phyloP scores from a whole-genome alignment of 2,797 vertebrate species.

The Apogon hyalosoma region DNA sequence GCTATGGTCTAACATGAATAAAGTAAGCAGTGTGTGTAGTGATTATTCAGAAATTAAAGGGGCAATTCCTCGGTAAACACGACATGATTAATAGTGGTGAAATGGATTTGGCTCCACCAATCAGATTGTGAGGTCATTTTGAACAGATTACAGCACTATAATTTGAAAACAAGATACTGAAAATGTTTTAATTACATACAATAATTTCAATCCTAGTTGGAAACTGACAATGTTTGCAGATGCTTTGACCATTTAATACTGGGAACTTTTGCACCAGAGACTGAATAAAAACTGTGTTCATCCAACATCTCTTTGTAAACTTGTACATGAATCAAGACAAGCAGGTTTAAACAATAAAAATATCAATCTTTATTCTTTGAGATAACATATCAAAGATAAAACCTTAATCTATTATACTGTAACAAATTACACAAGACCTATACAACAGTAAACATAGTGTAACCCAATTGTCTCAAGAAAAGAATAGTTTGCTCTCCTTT shows the following conservation, averaged over 20 bases:
- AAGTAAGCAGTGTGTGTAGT: not conserved
- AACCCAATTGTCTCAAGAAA: slow-evolving; percentile 52
- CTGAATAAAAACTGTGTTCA: no score
- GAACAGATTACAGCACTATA: not conserved
- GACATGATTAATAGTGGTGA: not conserved
- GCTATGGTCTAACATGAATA: slow-evolving; percentile 1
- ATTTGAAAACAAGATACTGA: not conserved
- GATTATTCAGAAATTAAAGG: slow-evolving; percentile 9
- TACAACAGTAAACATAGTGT: slow-evolving; percentile 86
- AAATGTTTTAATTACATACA: not conserved
- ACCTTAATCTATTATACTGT: slow-evolving; percentile 88
- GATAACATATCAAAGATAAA: slow-evolving; percentile 93
- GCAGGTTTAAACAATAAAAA: slow-evolving; percentile 79
- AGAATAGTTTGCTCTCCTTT: slow-evolving; percentile 37
- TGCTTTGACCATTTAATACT: no score
- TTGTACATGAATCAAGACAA: slow-evolving; percentile 36
- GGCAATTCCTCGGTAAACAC: slow-evolving; percentile 1
- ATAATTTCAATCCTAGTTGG: not conserved
- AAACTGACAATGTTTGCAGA: not conserved
- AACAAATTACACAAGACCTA: slow-evolving; percentile 88
- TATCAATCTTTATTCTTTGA: slow-evolving; percentile 94
- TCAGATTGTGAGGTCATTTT: not conserved
- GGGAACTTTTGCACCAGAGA: no score
- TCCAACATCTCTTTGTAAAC: no score
- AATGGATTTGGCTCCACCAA: not conserved